These are phyloP conservation scores for Phenacoccus solenopsis DNA, from an alignment of 1,140 invertebrate genomes.

Conservation along the genomic window DNA sequence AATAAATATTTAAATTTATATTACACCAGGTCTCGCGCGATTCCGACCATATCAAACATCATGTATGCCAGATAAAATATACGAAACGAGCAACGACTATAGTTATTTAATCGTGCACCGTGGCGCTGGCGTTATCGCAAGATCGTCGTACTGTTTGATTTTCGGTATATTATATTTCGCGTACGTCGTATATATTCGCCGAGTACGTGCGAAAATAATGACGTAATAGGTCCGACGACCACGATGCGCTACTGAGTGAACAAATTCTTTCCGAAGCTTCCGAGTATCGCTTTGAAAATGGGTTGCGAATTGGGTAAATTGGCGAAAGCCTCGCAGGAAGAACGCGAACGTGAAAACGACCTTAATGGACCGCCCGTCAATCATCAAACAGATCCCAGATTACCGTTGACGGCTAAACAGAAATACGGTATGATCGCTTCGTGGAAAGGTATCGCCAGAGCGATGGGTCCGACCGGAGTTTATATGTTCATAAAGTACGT, in stretches of 20 bases:
- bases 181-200: neutral
- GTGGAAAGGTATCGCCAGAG: slow-evolving; percentile 77
- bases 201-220: neutral
- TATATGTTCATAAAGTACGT: slow-evolving; percentile 84
- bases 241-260: neutral
- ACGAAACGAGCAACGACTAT: no score
- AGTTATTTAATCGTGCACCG: no score
- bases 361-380: slow-evolving; percentile 42
- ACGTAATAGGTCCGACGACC: no score
- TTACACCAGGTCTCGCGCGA: neutral
- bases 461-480: slow-evolving; percentile 74
- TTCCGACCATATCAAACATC: neutral
- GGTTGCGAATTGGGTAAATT: slow-evolving; percentile 65
- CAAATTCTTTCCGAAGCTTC: no score
- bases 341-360: slow-evolving; percentile 35
- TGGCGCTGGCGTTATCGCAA: no score
- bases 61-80: neutral
- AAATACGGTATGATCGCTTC: slow-evolving; percentile 76
- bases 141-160: neutral
- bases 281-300: no score
- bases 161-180: neutral
- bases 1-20: slow-evolving; percentile 4
- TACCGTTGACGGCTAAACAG: slow-evolving; percentile 72
- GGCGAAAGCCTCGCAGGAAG: slow-evolving; percentile 41
- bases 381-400: slow-evolving; percentile 44